Percentiles rank a stretch among this genome's conserved stretches.
Conservation (phyloP, 2,113 vertebrate species). For the Cariama cristata region DNA sequence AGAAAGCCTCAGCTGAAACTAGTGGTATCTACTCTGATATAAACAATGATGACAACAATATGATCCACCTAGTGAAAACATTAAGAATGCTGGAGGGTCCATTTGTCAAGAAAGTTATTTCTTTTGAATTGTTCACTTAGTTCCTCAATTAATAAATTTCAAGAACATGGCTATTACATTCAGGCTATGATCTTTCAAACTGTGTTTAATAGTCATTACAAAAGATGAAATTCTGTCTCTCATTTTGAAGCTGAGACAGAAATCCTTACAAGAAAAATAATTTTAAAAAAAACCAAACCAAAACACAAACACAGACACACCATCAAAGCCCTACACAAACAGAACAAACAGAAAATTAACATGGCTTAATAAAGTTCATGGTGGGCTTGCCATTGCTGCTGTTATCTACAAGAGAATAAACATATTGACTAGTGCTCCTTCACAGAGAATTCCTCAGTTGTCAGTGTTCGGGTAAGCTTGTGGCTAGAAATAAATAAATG, state of each 20-base stretch:
- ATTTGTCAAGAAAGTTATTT: conserved; percentile 11
- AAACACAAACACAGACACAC: background rate
- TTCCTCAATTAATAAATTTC: conserved; percentile 27
- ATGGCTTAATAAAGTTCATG: background rate
- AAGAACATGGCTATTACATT: background rate
- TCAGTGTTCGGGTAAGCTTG: background rate
- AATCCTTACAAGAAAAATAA: background rate
- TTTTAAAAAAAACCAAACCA: background rate
- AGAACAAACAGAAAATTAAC: background rate
- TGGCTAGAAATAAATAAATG: background rate
- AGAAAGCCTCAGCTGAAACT: background rate
- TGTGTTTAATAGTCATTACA: background rate
- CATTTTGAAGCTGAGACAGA: background rate
- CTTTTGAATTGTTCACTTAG: background rate
- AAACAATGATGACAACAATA: background rate
- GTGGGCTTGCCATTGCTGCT: background rate
- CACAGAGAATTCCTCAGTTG: background rate
- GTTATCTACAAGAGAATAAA: background rate
- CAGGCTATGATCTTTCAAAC: conserved; percentile 10
- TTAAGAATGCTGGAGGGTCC: background rate
- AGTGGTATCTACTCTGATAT: background rate
- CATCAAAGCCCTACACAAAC: background rate
- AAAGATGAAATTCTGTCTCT: background rate
- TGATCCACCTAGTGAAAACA: background rate
- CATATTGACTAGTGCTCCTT: background rate